A percentile compares a stretch with the other conserved stretches of the same genome.
These are phyloP conservation scores for Tragelaphus scriptus DNA, from an alignment of 2,113 vertebrate genomes.

Conservation along the genomic window DNA sequence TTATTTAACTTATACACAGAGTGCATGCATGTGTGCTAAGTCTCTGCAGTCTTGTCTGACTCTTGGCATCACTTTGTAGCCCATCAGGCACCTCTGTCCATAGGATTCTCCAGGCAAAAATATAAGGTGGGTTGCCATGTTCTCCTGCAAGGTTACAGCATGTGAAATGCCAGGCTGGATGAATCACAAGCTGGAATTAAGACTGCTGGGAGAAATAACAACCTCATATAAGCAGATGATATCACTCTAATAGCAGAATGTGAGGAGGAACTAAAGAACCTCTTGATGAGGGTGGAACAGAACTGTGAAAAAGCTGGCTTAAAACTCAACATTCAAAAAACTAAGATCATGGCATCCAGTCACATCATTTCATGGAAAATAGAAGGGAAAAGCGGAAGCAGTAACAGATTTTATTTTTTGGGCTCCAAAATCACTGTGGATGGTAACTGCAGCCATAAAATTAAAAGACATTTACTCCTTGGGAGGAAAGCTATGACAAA, in stretches of 20 bases:
- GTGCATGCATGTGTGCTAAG: fast-evolving
- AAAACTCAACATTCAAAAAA: not conserved
- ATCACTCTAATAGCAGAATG: not conserved
- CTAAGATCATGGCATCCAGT: not conserved
- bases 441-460: not conserved
- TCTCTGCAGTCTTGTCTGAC: not conserved
- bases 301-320: not conserved
- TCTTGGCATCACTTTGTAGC: not conserved
- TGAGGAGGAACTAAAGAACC: not conserved
- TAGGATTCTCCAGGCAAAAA: not conserved
- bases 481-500: not conserved
- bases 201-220: not conserved
- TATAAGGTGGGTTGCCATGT: not conserved
- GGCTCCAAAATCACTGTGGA: not conserved
- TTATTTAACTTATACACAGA: not conserved
- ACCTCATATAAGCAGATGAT: not conserved
- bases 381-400: not conserved
- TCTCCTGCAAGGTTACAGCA: not conserved
- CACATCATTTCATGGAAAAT: not conserved
- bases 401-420: not conserved
- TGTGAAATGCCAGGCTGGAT: not conserved
- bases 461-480: not conserved
- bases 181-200: not conserved
- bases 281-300: not conserved
- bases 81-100: not conserved